phyloP scores from a whole-genome alignment of 2,888 invertebrate genomes.

The Heliconius hortense region DNA sequence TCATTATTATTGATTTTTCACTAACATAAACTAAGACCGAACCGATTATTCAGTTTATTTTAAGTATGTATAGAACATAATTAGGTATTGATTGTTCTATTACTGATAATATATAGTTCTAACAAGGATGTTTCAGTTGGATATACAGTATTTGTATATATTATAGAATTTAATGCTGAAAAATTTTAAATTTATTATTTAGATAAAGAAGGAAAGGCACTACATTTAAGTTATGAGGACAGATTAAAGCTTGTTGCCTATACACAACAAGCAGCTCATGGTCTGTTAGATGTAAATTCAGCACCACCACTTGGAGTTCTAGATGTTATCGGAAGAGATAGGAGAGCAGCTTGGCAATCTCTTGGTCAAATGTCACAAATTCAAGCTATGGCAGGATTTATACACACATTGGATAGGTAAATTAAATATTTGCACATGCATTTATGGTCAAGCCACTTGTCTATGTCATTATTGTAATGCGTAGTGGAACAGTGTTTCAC shows the following conservation, averaged over 20 bases:
- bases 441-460: background rate
- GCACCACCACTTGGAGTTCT: slow-evolving; percentile 93
- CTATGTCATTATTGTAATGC: background rate
- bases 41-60: background rate
- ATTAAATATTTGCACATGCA: background rate
- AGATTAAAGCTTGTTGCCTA: slow-evolving; percentile 95
- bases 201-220: slow-evolving; percentile 99
- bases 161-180: background rate
- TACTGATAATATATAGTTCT: background rate
- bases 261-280: slow-evolving; percentile 94
- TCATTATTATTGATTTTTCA: slow-evolving; percentile 6
- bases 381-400: slow-evolving; percentile 96
- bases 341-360: slow-evolving; percentile 96
- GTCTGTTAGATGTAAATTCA: slow-evolving; percentile 87
- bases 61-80: background rate
- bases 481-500: background rate
- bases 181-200: slow-evolving; percentile 50
- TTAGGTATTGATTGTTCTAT: slow-evolving; percentile 9
- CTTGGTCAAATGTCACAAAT: slow-evolving; percentile 92
- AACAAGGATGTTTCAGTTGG: background rate
- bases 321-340: slow-evolving; percentile 96
- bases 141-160: background rate
- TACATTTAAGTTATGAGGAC: slow-evolving; percentile 96
- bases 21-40: too few relatives aligned
- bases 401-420: slow-evolving; percentile 89